phyloP scores from a whole-genome alignment of 2,888 invertebrate genomes.

The Ditylenchus weischeri region DNA sequence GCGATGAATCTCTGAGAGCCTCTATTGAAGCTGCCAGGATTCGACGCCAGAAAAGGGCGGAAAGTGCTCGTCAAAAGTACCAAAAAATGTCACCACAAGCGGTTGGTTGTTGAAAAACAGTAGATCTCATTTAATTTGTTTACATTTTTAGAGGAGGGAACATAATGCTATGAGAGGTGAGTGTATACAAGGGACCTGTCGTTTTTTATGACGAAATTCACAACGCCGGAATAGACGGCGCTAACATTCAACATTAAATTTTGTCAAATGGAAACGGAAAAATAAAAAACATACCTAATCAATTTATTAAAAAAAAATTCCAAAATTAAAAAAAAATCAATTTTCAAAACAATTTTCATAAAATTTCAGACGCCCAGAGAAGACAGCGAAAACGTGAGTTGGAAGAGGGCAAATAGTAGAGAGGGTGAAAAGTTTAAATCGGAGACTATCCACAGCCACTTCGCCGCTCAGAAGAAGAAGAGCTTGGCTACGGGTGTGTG shows the following conservation, averaged over 20 bases:
- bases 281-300: too few species aligned
- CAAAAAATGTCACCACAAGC: constrained; percentile 36
- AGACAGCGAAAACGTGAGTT: constrained; percentile 23
- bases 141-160: constrained; percentile 16
- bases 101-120: too few species aligned
- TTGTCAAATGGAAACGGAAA: too few species aligned
- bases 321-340: too few species aligned
- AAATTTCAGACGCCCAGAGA: constrained; percentile 19
- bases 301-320: too few species aligned
- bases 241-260: background rate
- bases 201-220: background rate
- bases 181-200: background rate
- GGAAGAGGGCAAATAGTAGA: constrained; percentile 16
- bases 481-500: too few species aligned
- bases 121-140: background rate
- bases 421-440: too few species aligned
- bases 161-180: constrained; percentile 25
- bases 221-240: background rate
- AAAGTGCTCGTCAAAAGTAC: constrained; percentile 52
- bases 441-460: too few species aligned
- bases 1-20: constrained; percentile 6
- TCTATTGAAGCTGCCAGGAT: constrained; percentile 23
- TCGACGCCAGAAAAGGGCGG: constrained; percentile 41
- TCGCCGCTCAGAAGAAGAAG: too few species aligned
- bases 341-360: too few species aligned